These are phyloP conservation scores for Xenopus petersii DNA, from an alignment of 2,797 vertebrate species.

Conservation along the genomic window DNA sequence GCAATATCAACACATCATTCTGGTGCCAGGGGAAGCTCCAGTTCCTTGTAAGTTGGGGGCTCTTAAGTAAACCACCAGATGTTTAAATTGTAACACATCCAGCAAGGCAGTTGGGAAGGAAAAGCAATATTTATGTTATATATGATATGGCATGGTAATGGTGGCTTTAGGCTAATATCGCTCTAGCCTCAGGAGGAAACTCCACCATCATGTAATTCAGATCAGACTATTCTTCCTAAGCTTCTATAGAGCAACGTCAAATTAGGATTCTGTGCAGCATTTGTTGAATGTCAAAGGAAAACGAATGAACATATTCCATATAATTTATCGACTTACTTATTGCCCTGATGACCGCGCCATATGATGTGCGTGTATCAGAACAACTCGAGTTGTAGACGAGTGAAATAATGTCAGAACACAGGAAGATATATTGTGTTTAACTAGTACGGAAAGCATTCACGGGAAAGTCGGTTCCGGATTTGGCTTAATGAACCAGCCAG, in stretches of 20 bases:
- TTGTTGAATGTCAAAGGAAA: constrained; percentile 14
- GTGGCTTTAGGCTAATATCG: constrained; percentile 22
- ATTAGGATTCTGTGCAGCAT: constrained; percentile 40
- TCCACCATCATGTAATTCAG: constrained; percentile 15
- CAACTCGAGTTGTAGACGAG: no score
- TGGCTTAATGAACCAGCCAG: no score
- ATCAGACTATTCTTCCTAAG: constrained; percentile 22
- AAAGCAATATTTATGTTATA: constrained; percentile 14
- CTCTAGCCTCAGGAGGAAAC: constrained; percentile 20
- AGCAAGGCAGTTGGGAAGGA: background rate
- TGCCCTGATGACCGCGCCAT: background rate
- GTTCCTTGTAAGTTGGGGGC: background rate
- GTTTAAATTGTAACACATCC: constrained; percentile 8
- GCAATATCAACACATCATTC: background rate
- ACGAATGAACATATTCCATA: constrained; percentile 10
- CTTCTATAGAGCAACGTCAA: constrained; percentile 18
- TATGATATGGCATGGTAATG: constrained; percentile 30
- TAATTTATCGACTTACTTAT: constrained; percentile 27
- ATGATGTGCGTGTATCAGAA: no score
- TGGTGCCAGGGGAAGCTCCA: background rate
- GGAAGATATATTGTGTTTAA: no score
- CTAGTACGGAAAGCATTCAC: no score
- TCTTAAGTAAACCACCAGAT: constrained; percentile 3
- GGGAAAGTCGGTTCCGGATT: no score
- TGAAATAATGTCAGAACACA: no score